Evolutionary conservation across 2,797 vertebrate genomes (phyloP).

Genomic region (Aphelocoma californica): DNA sequence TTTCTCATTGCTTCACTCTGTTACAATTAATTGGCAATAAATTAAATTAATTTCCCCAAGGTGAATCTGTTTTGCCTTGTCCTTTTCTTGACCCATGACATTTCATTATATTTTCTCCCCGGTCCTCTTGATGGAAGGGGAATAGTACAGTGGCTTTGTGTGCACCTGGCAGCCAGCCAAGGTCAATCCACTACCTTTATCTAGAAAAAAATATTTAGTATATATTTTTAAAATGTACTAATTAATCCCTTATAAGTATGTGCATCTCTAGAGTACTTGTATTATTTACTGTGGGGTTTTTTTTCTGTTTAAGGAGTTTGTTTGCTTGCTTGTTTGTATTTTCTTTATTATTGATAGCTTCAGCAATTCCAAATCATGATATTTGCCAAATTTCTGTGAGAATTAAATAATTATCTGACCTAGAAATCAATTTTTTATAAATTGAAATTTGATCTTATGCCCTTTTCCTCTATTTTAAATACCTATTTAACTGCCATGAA

Average conservation of each 20-base stretch:
- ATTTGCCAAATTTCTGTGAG: background rate
- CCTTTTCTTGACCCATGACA: background rate
- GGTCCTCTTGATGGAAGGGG: background rate
- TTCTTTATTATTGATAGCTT: background rate
- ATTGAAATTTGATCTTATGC: background rate
- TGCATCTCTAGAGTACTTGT: background rate
- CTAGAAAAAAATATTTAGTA: background rate
- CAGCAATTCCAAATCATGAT: background rate
- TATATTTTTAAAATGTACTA: rapidly evolving
- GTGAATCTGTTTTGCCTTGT: background rate
- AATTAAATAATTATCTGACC: background rate
- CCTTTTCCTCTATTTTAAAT: background rate
- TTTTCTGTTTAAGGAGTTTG: background rate
- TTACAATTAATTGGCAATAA: background rate
- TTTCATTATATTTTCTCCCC: background rate
- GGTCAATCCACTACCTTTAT: background rate
- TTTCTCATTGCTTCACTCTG: background rate
- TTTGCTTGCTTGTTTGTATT: background rate
- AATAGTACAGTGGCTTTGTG: background rate
- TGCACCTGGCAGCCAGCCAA: background rate
- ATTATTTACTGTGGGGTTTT: background rate
- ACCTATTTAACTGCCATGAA: background rate
- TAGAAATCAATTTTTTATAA: background rate
- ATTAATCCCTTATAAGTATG: background rate
- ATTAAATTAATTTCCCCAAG: background rate